phyloP scores from a whole-genome alignment of 2,888 invertebrate species.

The Nomada ruficornis region DNA sequence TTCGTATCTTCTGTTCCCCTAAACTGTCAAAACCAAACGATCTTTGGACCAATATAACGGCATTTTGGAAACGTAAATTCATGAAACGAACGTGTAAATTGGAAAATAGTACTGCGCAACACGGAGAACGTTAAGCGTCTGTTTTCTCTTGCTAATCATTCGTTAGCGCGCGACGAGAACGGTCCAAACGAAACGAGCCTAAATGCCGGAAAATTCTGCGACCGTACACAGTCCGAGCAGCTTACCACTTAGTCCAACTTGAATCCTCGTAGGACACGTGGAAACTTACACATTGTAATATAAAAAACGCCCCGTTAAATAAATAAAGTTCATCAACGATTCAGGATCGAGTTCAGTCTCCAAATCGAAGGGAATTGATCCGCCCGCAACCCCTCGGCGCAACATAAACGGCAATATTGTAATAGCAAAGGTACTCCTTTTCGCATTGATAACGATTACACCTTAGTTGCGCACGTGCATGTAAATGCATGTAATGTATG shows the following conservation, averaged over 20 bases:
- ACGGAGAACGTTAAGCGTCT: not conserved
- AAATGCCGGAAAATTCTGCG: slow-evolving; percentile 9
- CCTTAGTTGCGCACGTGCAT: slow-evolving; percentile 34
- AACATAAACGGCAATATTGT: slow-evolving; percentile 27
- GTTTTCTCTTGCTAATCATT: not conserved
- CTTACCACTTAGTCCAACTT: not conserved
- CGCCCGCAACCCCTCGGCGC: slow-evolving; percentile 27
- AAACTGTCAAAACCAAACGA: not conserved
- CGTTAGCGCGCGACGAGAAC: not conserved
- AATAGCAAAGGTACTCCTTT: slow-evolving; percentile 33
- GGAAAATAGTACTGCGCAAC: not conserved
- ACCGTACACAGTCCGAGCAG: not conserved
- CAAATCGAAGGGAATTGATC: slow-evolving; percentile 56
- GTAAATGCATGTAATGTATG: slow-evolving; percentile 20
- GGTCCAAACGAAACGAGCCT: slow-evolving; percentile 10
- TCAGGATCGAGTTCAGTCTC: slow-evolving; percentile 60
- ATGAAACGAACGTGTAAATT: not conserved
- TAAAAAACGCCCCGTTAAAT: slow-evolving; percentile 41
- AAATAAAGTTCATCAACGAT: slow-evolving; percentile 55
- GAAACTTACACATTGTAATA: slow-evolving; percentile 35
- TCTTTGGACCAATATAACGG: not conserved
- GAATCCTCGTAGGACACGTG: slow-evolving; percentile 5
- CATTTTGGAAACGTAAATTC: not conserved
- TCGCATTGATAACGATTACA: slow-evolving; percentile 27
- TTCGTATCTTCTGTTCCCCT: not conserved